phyloP scores from a whole-genome alignment of 2,888 invertebrate species.

The Lottia scabra region DNA sequence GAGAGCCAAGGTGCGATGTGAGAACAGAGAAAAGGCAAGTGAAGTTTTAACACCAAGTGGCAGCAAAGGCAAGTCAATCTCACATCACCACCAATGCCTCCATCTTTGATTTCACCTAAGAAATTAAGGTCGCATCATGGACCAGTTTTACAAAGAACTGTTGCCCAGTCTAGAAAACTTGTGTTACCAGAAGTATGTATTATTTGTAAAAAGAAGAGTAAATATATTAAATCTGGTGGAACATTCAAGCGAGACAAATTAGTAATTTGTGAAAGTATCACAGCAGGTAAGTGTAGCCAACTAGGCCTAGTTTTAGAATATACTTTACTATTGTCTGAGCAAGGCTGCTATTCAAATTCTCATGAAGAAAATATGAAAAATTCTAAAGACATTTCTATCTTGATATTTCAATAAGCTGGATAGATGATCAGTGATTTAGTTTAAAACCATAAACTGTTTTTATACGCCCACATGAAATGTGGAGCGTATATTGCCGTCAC shows the following conservation, averaged over 20 bases:
- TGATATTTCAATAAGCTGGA: too few relatives aligned
- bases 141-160: not conserved
- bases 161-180: not conserved
- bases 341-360: too few relatives aligned
- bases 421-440: too few relatives aligned
- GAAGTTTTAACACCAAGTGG: too few relatives aligned
- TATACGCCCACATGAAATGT: too few relatives aligned
- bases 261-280: not conserved
- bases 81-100: not conserved
- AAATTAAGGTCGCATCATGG: not conserved
- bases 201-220: not conserved
- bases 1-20: not conserved
- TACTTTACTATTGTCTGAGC: too few relatives aligned
- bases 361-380: too few relatives aligned
- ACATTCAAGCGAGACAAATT: not conserved
- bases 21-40: not conserved
- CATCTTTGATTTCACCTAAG: not conserved
- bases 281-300: not conserved
- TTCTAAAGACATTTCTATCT: too few relatives aligned
- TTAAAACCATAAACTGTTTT: too few relatives aligned
- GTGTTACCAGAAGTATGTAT: not conserved
- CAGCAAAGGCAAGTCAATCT: too few relatives aligned
- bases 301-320: too few relatives aligned
- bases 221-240: not conserved
- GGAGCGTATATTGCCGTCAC: too few relatives aligned